Evolutionary conservation across 2,797 vertebrate genomes (phyloP), one percentile per base, ranked within the genome.

Genomic region (Sebastes miniatus): DNA sequence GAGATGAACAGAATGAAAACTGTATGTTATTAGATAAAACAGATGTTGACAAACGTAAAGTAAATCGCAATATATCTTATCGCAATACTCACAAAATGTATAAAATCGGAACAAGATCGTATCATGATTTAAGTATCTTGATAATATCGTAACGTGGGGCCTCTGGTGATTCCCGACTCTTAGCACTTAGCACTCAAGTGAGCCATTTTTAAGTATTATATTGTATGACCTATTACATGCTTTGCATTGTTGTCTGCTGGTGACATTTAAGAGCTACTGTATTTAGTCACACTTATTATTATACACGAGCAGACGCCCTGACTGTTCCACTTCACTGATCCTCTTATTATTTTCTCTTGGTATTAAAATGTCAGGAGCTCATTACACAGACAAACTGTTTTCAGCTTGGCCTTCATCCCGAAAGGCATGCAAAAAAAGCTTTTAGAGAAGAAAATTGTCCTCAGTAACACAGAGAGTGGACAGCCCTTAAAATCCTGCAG

Each of bases 311-410:
- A 56, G 25, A n/a, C n/a, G 2, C 12, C 4, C 16, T 1, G 43
- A 68, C 67, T 39, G 22, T 71, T 83, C 69, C 39, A 25, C 65
- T 76, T 77, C 47, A 78, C 47, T 75, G 18, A 39, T 24, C 29
- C 36, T 62, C 39, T 24, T 27, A 76, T 70, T 61, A 61, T 74
- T 66, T 68, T 70, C 4, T 56, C 18, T 31, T 52, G 16, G 1
- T 67, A n/a, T 50, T 39, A 70, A 76, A 70, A 66, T 66, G 5
- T 57, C n/a, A 14, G 18, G 16, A 39, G 36, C 74, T 80, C 20
- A 77, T 79, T 81, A 52, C 8, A 34, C 29, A 76, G 24, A 39
- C 52, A 64, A 29, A 20, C 5, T 29, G 9, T 52, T 81, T 85
- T 64, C 71, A 71, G n/a, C n/a, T 62, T 69, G 50, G 11, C 70